Base-by-base conservation (phyloP, 1,140 invertebrate species). In the Papilio machaon region DNA sequence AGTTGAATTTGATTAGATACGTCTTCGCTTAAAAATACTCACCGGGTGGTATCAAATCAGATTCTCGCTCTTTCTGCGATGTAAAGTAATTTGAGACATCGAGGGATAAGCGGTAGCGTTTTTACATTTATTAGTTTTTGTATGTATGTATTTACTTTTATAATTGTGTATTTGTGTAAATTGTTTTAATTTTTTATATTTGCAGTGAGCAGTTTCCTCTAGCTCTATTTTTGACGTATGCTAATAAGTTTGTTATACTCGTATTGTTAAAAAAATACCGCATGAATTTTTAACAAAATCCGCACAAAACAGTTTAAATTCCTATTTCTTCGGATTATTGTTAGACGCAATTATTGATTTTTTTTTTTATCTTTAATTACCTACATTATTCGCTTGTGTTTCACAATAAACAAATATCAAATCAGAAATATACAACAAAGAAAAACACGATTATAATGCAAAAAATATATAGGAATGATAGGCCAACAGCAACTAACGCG, bases 401-500 rank as follows among this genome's bases (percentile, higher is more conserved):
- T 19, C 54, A 58, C n/a, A 19, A 58, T 58, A 58, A 58, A n/a
- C 54, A n/a, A 58, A 58, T 17, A 58, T 58, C 2, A 9, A 19
- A 58, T 58, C 54, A 58, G 54, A 19, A n/a, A 58, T 58, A 7
- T 43, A 58, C n/a, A 58, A 58, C 54, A 58, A 58, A 58, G 54
- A 17, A 70, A 30, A 70, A 70, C 35, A 70, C 15, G 35, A 38
- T 35, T 46, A 17, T 19, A 73, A 58, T 58, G 54, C 47, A 77
- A 77, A 77, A 77, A 54, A 46, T 73, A 15, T 38, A 43, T 7
- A 46, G 73, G 46, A 77, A 77, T 77, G 49, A 58, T 76, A 76
- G 79, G 67, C 73, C 75, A 30, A 30, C 23, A 82, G 64, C 82
- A 82, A 82, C 73, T 81, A 82, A 84, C 83, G 81, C 54, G 89